phyloP scores from a whole-genome alignment of 2,113 vertebrate species.

The Pimephales promelas region DNA sequence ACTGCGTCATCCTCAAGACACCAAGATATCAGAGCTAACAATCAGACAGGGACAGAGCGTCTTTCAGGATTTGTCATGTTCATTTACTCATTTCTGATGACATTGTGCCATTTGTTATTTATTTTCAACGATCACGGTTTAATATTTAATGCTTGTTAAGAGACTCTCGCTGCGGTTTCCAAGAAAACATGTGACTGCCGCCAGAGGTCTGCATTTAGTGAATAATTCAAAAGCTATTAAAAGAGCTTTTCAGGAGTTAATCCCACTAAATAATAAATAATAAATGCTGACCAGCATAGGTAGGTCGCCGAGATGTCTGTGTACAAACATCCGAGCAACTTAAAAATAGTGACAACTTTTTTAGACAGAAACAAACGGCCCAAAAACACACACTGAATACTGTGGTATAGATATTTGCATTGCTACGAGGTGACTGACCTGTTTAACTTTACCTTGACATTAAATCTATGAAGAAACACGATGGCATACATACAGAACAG shows the following conservation, averaged over 20 bases:
- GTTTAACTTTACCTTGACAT: too few species aligned
- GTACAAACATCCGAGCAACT: not conserved
- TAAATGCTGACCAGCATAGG: not conserved
- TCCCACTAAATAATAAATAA: slow-evolving; percentile 15
- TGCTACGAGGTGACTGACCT: not conserved
- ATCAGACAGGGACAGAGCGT: not conserved
- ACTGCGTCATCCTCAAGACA: not conserved
- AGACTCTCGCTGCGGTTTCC: slow-evolving; percentile 31
- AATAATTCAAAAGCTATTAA: slow-evolving; percentile 47
- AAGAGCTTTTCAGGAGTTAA: slow-evolving; percentile 30
- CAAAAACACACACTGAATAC: not conserved
- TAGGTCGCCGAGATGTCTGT: not conserved
- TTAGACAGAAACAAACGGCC: not conserved
- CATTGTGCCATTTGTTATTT: slow-evolving; percentile 28
- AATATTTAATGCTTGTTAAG: slow-evolving; percentile 49
- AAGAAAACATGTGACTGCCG: slow-evolving; percentile 38
- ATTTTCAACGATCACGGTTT: slow-evolving; percentile 26
- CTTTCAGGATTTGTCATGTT: slow-evolving; percentile 23
- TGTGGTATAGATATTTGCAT: not conserved
- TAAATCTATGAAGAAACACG: too few species aligned
- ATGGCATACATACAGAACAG: too few species aligned
- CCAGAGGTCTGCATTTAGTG: slow-evolving; percentile 28
- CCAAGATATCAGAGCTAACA: not conserved
- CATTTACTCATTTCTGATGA: slow-evolving; percentile 30
- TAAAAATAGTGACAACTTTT: not conserved